Base-by-base conservation (phyloP, 1,140 invertebrate species). In the Heliconius himera region DNA sequence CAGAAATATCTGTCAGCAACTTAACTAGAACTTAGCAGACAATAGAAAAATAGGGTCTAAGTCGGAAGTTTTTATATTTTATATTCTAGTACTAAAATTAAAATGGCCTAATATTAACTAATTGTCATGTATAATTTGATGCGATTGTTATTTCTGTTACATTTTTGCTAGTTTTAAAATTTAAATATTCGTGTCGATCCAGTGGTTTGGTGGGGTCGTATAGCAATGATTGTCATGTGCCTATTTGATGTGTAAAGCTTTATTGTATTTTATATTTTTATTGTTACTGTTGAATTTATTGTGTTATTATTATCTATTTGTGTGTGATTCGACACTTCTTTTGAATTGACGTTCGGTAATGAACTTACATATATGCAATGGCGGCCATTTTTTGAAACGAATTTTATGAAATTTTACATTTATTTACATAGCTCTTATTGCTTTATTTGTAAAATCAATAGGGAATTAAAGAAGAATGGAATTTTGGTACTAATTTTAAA, bases 231-330 rank as follows among this genome's bases (percentile, higher is more conserved):
- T 66, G 60, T 29, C 9, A 66, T 29, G 60, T 66, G 60, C 60
- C 60, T 66, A 66, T 66, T 66, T 29, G n/a, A 66, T 66, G 29
- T 66, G 60, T 66, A 73, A 49, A 49, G 72, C 72, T 49, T 73
- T 29, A 73, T 13, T 73, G n/a, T 73, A 26, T 73, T 49, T 49
- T 73, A 73, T 18, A 66, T 60, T 20, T 73, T 54, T 73, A 78
- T 78, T 73, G 76, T 78, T 78, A 73, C 49, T 78, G 76, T 78
- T 78, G n/a, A 78, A 77, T 72, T 70, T 78, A 51, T 78, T 76
- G 72, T 41, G 76, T 78, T 78, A 73, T 49, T 26, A 16, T 73
- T 66, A 66, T 66, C 22, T 66, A n/a, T 60, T 73, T 73, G 72
- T 49, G 72, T 73, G 26, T 22, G 9, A 66, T 22, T 33, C 36